These are phyloP conservation scores for Drosophila kanapiae DNA, from an alignment of 1,140 invertebrate species.

Conservation along the genomic window DNA sequence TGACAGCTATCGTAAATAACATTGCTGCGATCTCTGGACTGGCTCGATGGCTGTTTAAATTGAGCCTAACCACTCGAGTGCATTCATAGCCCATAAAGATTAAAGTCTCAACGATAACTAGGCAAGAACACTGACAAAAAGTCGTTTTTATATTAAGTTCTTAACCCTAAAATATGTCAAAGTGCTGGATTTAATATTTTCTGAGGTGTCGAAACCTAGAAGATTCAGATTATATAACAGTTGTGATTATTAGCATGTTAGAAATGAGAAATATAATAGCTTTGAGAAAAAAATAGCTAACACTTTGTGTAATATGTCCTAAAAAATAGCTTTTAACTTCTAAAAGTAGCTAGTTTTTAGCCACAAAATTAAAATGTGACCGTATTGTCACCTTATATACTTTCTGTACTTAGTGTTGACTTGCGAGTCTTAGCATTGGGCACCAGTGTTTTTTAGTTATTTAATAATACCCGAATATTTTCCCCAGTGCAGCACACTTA, in stretches of 20 bases:
- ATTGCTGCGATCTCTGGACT: conserved; percentile 15
- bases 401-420: too few relatives aligned
- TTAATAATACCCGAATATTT: neutral
- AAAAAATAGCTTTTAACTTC: too few relatives aligned
- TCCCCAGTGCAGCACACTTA: conserved; percentile 22
- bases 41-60: conserved; percentile 62
- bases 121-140: conserved; percentile 22
- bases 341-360: too few relatives aligned
- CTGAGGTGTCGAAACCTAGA: neutral
- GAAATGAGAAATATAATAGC: too few relatives aligned
- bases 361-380: too few relatives aligned
- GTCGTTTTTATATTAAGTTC: neutral
- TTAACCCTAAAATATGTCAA: neutral
- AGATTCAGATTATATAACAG: too few relatives aligned
- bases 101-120: conserved; percentile 69
- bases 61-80: conserved; percentile 76
- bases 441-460: too few relatives aligned
- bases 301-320: too few relatives aligned
- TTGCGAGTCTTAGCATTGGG: too few relatives aligned
- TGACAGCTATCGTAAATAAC: conserved; percentile 73
- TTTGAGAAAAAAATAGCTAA: too few relatives aligned
- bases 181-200: neutral
- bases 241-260: too few relatives aligned
- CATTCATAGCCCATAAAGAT: conserved; percentile 77
- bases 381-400: too few relatives aligned